Base-by-base conservation (phyloP, 2,113 vertebrate species). In the Murina feae region DNA sequence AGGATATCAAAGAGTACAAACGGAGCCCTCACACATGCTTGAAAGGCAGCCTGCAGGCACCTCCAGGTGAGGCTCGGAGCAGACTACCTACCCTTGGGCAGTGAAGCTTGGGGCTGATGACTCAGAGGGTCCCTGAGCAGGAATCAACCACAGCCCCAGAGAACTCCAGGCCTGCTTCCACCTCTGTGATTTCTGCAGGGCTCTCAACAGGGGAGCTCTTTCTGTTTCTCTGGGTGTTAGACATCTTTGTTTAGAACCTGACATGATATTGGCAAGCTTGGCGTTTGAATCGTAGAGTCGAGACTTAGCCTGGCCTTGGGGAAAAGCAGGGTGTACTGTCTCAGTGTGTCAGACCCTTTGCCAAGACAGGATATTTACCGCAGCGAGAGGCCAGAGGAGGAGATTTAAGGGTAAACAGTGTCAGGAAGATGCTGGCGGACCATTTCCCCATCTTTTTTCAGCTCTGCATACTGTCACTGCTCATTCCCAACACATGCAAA, bases 311-410 rank as follows among this genome's bases (percentile, higher is more conserved):
- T 71, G 20, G 58, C 55, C 37, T 55, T 18, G 37, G 39, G 37
- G 30, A 74, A 9, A 42, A 11, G 7, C 58, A 16, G 32, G 9
- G 25, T 58, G 0, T 49, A 1, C 39, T 32, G 0, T 55, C 0
- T 79, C 42, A 35, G 51, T 17, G 7, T 25, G 23, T 60, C 30
- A 23, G 17, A 28, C 13, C 35, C 63, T 82, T 63, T 86, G 74
- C 68, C 9, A 16, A n/a, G 51, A 65, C 75, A 49, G 49, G 16
- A 49, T 42, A 55, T 47, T 42, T 32, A 55, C 32, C 25, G 2
- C 17, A 11, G 2, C 1, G 2, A 81, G 42, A 44, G n/a, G 16
- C 44, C 51, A 0, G 6, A 16, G 4, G 14, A 51, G 17, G 2
- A 35, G 66, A 53, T 71, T 65, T 37, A 51, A 66, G 9, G 30